Evolutionary conservation across 2,113 vertebrate genomes (phyloP), one percentile per base, ranked within the genome.

Genomic region (Callorhinus ursinus): DNA sequence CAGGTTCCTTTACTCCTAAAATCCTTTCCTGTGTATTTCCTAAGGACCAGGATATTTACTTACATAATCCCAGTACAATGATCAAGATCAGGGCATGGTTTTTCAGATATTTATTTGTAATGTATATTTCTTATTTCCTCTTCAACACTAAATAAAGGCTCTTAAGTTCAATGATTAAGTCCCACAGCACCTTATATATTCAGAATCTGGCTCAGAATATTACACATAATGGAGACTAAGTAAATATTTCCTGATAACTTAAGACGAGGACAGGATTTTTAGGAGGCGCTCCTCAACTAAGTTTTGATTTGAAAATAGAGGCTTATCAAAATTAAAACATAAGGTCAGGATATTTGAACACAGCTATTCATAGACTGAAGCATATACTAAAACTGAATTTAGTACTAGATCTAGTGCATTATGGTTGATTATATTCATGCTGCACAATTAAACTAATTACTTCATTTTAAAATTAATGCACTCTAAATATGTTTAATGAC

Each of bases 401-500:
- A 77, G n/a, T 80, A 49, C 74, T 53, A 93, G 69, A 86, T 55
- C 51, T 3, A 53, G 9, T 59, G 7, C 53, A 71, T 81, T 96
- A 81, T 0, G 16, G 26, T 85, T 97, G 95, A 98, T 97, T 97
- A 98, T 84, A 91, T 92, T 94, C 92, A 96, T 84, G 90, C 90
- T 95, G 1, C 15, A 94, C 61, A 98, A 97, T 97, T 97, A 97
- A 95, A 90, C 71, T 79, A 97, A 97, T 98, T 96, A 94, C 79
- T 95, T 90, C 86, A 95, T 88, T 96, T 97, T 96, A 88, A 97
- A 95, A 97, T 93, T 93, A 93, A 96, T 94, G n/a, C n/a, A 88
- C 77, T 93, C 65, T 97, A 97, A 97, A 90, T 96, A 95, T 95
- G 71, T 63, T 97, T 98, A 98, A 97, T 97, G 97, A 97, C 87